phyloP scores from a whole-genome alignment of 2,888 invertebrate genomes.

The Heteropelma amictum region DNA sequence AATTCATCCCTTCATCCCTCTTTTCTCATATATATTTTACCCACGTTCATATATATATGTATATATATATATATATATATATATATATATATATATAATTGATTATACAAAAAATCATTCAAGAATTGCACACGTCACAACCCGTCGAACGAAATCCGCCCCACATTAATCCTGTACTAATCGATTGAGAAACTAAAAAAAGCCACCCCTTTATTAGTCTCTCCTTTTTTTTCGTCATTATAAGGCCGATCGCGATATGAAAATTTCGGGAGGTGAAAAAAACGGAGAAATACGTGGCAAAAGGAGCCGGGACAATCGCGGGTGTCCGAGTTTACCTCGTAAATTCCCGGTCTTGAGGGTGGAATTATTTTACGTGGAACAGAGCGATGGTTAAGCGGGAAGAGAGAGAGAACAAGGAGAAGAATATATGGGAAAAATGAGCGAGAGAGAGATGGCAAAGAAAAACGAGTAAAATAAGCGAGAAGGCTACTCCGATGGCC shows the following conservation, averaged over 20 bases:
- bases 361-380: slow-evolving; percentile 67
- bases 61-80: no score
- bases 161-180: no score
- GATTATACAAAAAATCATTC: no score
- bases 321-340: slow-evolving; percentile 69
- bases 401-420: slow-evolving; percentile 2
- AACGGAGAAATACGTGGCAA: slow-evolving; percentile 6
- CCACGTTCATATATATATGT: not conserved
- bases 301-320: slow-evolving; percentile 34
- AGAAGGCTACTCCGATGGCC: slow-evolving; percentile 56
- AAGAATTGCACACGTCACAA: no score
- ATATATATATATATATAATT: no score
- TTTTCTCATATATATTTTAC: slow-evolving; percentile 1
- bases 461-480: slow-evolving; percentile 36
- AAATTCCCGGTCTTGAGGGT: slow-evolving; percentile 70
- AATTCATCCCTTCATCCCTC: slow-evolving; percentile 6
- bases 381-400: no score
- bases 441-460: not conserved
- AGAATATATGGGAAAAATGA: not conserved
- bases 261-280: no score
- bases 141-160: no score
- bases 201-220: no score
- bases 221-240: no score
- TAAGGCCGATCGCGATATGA: no score
- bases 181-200: no score